Evolutionary conservation across 2,113 vertebrate species (phyloP), one percentile per base, ranked within the genome.

Genomic region (Brevimyrus niger): DNA sequence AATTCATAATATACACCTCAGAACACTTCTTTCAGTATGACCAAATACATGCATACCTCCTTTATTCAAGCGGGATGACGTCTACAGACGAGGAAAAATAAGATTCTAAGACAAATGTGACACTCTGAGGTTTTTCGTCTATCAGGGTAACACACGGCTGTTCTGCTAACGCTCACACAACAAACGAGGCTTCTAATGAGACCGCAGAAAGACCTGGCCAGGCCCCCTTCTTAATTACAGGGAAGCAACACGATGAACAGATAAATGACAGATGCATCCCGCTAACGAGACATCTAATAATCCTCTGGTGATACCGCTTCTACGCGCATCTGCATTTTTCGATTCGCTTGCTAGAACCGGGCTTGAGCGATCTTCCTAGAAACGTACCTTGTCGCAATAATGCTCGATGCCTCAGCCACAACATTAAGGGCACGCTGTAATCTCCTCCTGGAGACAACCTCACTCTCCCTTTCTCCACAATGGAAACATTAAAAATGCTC

Each of bases 401-500:
- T 38, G 50, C 44, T 55, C 2, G 91, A 91, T 92, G 91, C 93
- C 94, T 93, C 91, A 93, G 89, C 91, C 55, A 90, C 88, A 91
- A 94, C 93, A 94, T 95, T 94, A 95, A 95, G 93, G 91, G 88
- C 91, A 4, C 91, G 88, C 92, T 91, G 94, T 94, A 95, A 95
- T 95, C 94, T 95, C 91, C 92, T 92, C 92, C 93, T 92, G 90
- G 87, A 93, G 94, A 94, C 94, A 93, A 91, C 93, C 96, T 93
- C 94, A 95, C 93, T 94, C 35, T 95, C 95, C 95, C 95, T 61
- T 86, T 80, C 88, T 90, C 92, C 92, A 95, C 95, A 94, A 96
- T 94, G 94, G 95, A 95, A 90, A 95, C 94, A 91, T 94, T 94
- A 95, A 96, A 90, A 96, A 95, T 95, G 95, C 94, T 94, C 87